Percentiles rank a stretch among this genome's conserved stretches.
phyloP scores from a whole-genome alignment of 2,888 invertebrate species.

The Glyphotaelius pellucidus region DNA sequence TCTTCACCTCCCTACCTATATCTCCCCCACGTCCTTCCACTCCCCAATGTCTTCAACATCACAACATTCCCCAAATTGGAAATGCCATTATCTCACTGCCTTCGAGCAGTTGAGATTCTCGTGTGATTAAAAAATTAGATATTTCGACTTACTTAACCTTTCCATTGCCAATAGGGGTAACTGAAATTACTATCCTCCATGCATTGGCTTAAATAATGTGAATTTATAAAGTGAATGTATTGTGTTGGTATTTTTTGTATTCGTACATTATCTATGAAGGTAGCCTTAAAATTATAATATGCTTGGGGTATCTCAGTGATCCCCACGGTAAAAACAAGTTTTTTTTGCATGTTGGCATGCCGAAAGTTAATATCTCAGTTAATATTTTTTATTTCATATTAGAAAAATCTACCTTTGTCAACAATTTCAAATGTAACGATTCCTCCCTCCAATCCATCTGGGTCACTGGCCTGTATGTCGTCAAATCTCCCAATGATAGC shows the following conservation, averaged over 20 bases:
- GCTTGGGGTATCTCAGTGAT: too few species aligned
- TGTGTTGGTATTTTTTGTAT: too few species aligned
- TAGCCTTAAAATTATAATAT: too few species aligned
- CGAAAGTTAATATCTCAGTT: not conserved
- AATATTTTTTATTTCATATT: not conserved
- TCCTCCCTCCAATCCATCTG: constrained; percentile 78
- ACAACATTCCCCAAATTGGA: not conserved
- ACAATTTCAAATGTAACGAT: constrained; percentile 72
- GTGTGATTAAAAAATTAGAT: not conserved
- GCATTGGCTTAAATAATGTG: too few species aligned
- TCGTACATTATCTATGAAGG: too few species aligned
- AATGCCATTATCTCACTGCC: not conserved
- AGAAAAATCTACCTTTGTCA: constrained; percentile 23
- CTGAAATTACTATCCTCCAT: too few species aligned
- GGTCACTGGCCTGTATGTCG: constrained; percentile 76
- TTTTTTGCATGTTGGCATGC: not conserved
- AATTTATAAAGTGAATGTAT: too few species aligned
- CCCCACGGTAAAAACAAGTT: too few species aligned
- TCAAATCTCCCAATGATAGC: constrained; percentile 71
- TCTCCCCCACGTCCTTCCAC: too few species aligned
- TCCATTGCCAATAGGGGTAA: too few species aligned
- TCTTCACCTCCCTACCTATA: too few species aligned
- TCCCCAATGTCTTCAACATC: too few species aligned
- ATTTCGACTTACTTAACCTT: not conserved
- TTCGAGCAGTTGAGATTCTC: not conserved